Evolutionary conservation across 1,140 invertebrate genomes (phyloP), one percentile per base, ranked within the genome.

Genomic region (Drosophila nebulosa): DNA sequence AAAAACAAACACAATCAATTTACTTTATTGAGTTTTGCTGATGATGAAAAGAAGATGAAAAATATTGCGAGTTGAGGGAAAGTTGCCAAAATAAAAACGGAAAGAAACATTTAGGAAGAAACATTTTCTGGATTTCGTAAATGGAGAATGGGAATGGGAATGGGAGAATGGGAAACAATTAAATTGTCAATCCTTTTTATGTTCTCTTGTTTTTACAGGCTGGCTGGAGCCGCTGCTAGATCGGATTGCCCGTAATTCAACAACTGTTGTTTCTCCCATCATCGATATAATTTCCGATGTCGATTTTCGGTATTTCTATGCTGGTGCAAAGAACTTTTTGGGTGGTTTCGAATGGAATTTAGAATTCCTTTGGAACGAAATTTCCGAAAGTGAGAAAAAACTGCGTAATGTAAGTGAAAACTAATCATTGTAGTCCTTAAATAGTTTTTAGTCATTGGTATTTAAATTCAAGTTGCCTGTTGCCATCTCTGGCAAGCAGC

Each of bases 331-430:
- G 57, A 95, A 96, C n/a, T 96, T 97, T 92, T 97, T 99, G n/a
- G 98, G 98, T 51, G 97, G 97, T 56, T 99, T 99, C 92, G 98
- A 99, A 93, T 99, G 98, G 98, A 99, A 96, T 92, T 93, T 97
- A 26, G 96, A 97, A 92, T 98, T 98, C 91, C 98, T 97, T 92
- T 98, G 97, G 99, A 98, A 99, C 91, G 94, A 96, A 0, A 97
- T 99, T 67, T 98, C 99, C 0, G 96, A 99, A 46, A 94, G 95
- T 59, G 98, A 99, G 91, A 95, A 95, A 86, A 95, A 96, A 76
- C 93, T 96, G 52, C 96, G 98, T 79, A 94, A 95, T 80, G 91
- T 91, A 74, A 89, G 84, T 89, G 4, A 4, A 9, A 4, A 18
- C 2, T 42, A 16, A 42, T 46, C 3, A 7, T 36, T 36, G 14